Conservation (phyloP, 2,113 vertebrate genomes). For the Hippolais icterina region DNA sequence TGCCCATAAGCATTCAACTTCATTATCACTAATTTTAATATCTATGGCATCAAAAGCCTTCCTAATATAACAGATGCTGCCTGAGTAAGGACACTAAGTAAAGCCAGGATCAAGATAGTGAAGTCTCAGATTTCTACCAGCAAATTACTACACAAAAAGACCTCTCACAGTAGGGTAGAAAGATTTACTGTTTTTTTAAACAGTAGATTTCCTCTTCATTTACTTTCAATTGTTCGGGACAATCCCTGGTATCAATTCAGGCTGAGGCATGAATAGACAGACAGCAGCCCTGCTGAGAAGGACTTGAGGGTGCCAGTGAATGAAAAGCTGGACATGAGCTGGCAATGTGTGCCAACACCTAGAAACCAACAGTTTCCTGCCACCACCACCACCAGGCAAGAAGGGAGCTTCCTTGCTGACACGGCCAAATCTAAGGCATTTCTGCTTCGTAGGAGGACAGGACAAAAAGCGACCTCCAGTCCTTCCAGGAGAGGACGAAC, state of each 20-base stretch:
- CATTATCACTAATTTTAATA: no score
- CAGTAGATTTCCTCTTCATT: neutral
- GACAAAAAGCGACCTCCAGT: neutral
- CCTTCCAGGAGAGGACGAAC: neutral
- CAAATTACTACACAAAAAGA: neutral
- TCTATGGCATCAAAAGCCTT: no score
- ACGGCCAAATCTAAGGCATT: accelerated
- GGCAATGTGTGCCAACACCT: accelerated
- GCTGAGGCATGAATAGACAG: neutral
- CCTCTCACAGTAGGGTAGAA: neutral
- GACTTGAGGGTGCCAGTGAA: neutral
- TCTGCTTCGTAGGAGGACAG: neutral
- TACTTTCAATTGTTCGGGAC: neutral
- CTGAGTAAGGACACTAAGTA: no score
- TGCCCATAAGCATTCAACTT: no score
- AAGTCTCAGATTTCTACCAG: neutral
- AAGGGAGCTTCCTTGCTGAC: neutral
- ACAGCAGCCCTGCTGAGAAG: neutral
- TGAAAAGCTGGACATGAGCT: neutral
- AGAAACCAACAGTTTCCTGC: neutral
- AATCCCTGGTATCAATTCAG: neutral
- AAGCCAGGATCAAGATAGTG: no score
- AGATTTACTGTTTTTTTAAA: neutral
- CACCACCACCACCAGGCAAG: accelerated
- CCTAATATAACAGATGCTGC: no score